phyloP scores from a whole-genome alignment of 2,888 invertebrate species.

The Agrilus mali region DNA sequence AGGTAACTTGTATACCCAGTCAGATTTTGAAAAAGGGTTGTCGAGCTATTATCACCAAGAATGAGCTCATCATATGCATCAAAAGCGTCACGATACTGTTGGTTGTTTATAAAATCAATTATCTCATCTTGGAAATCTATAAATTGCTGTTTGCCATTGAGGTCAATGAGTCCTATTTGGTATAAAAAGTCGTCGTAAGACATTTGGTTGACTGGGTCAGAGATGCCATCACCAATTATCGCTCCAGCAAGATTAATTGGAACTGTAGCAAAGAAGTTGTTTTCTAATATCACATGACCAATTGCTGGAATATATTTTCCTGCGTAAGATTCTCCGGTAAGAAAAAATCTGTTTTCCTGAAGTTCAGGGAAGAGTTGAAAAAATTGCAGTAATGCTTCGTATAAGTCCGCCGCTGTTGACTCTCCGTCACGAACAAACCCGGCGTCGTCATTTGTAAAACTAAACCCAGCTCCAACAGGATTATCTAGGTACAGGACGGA shows the following conservation, averaged over 20 bases:
- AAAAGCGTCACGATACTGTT: constrained; percentile 23
- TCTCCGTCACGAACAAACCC: constrained; percentile 65
- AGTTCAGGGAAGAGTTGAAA: constrained; percentile 50
- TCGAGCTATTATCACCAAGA: background rate
- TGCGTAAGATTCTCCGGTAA: constrained; percentile 51
- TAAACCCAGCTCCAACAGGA: constrained; percentile 80
- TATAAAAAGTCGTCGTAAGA: constrained; percentile 40
- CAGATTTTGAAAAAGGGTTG: constrained; percentile 22
- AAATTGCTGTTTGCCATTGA: constrained; percentile 14
- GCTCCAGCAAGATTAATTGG: constrained; percentile 38
- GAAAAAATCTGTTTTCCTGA: constrained; percentile 41
- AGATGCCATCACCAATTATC: constrained; percentile 41
- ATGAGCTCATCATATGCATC: constrained; percentile 17
- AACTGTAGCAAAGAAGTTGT: constrained; percentile 27
- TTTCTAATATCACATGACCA: constrained; percentile 39
- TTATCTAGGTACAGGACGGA: constrained; percentile 76
- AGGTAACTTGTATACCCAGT: constrained; percentile 12
- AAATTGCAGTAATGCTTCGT: constrained; percentile 60
- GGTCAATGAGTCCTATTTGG: constrained; percentile 36
- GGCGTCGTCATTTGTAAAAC: constrained; percentile 57
- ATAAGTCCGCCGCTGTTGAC: constrained; percentile 62
- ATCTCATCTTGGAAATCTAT: constrained; percentile 14
- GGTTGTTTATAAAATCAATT: constrained; percentile 18
- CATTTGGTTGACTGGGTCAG: constrained; percentile 39
- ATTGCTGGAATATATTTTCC: constrained; percentile 42